A percentile compares a stretch with the other conserved stretches of the same genome.
These are phyloP conservation scores for Hyperoplus immaculatus DNA, from an alignment of 2,797 vertebrate species.

Conservation along the genomic window DNA sequence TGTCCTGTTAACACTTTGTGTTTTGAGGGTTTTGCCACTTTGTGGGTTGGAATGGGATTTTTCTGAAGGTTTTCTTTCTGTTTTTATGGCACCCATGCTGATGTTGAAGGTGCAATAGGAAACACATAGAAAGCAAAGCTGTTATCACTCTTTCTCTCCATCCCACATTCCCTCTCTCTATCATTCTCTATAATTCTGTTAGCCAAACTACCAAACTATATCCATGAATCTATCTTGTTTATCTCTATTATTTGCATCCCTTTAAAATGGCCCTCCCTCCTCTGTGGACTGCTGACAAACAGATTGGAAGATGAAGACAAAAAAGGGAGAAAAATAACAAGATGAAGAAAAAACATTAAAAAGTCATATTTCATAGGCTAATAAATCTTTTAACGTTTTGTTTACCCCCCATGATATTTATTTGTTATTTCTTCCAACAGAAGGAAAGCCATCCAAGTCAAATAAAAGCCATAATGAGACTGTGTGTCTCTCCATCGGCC, in stretches of 20 bases:
- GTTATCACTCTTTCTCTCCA: conserved; percentile 30
- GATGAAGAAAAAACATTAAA: conserved; percentile 47
- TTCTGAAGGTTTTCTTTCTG: not conserved
- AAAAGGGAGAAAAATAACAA: conserved; percentile 21
- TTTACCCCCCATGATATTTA: conserved; percentile 67
- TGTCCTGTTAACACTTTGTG: conserved; percentile 56
- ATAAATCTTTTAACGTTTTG: conserved; percentile 74
- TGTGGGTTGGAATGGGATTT: conserved; percentile 27
- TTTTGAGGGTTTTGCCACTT: conserved; percentile 61
- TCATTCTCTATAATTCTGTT: not conserved
- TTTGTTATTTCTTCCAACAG: conserved; percentile 67
- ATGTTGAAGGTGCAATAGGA: conserved; percentile 57
- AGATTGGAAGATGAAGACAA: not conserved
- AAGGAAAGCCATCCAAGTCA: conserved; percentile 61
- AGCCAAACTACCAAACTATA: conserved; percentile 26
- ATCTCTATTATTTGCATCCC: conserved; percentile 37
- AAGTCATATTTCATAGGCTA: conserved; percentile 60
- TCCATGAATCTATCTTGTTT: conserved; percentile 34
- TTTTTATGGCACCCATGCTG: conserved; percentile 5
- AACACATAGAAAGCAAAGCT: conserved; percentile 57
- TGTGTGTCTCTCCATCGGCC: conserved; percentile 46
- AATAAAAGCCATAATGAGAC: conserved; percentile 70
- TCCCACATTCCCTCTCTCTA: not conserved
- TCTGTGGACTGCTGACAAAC: conserved; percentile 33
- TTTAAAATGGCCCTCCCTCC: conserved; percentile 6